These are phyloP conservation scores for Labeo catla DNA, from an alignment of 2,113 vertebrate species.

Conservation along the genomic window DNA sequence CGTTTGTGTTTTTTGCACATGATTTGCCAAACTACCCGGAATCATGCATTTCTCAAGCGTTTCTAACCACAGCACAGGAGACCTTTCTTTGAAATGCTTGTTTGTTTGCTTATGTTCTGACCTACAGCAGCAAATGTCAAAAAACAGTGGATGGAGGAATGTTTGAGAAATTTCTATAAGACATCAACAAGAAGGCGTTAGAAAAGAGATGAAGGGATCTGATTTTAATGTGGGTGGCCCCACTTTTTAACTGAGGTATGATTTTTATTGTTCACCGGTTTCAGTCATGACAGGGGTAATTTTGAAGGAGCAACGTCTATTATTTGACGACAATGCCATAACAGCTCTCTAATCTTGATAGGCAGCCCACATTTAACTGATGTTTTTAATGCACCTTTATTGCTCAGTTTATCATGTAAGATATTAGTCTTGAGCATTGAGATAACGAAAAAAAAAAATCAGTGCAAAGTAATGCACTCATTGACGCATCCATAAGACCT, in stretches of 20 bases:
- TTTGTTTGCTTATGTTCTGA: background rate
- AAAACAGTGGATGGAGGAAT: background rate
- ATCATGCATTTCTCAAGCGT: background rate
- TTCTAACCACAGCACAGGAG: background rate
- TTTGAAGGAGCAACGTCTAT: background rate
- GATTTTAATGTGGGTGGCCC: background rate
- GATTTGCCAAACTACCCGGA: background rate
- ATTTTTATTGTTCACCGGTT: background rate
- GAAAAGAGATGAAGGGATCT: background rate
- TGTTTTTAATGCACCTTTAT: constrained; percentile 1
- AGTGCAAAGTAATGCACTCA: background rate
- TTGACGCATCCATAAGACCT: background rate
- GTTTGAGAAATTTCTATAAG: background rate
- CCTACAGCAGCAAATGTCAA: background rate
- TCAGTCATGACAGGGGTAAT: constrained; percentile 5
- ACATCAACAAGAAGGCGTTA: background rate
- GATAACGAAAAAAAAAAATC: background rate
- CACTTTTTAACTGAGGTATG: background rate
- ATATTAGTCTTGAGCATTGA: background rate
- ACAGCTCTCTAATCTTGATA: background rate
- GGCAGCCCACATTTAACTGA: background rate
- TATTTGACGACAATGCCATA: background rate
- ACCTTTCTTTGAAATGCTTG: background rate
- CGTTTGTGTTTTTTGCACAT: background rate
- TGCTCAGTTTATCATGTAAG: constrained; percentile 5